Conservation (phyloP, 2,797 vertebrate genomes). For the Danio albolineatus region DNA sequence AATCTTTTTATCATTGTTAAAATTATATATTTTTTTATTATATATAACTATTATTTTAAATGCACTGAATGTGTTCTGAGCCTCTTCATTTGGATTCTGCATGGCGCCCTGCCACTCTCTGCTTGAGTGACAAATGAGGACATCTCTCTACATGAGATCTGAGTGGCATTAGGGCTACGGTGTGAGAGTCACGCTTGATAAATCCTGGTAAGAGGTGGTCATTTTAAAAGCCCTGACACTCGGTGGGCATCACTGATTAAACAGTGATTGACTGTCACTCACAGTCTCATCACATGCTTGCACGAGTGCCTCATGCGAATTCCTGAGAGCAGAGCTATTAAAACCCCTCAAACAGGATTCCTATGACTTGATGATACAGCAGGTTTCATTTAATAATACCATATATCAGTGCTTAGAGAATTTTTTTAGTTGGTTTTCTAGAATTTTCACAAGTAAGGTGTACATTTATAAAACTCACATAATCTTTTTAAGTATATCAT, state of each 20-base stretch:
- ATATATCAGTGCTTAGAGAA: not conserved
- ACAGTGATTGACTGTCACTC: conserved; percentile 65
- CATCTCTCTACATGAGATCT: conserved; percentile 52
- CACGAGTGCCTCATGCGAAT: conserved; percentile 14
- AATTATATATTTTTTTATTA: too few relatives aligned
- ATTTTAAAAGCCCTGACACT: conserved; percentile 54
- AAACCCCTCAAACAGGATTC: not conserved
- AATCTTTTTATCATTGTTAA: too few relatives aligned
- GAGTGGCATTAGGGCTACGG: conserved; percentile 50
- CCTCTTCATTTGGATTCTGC: conserved; percentile 52
- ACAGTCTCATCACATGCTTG: conserved; percentile 52
- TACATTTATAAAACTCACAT: too few relatives aligned
- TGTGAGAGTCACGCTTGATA: conserved; percentile 58
- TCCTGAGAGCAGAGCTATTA: conserved; percentile 26
- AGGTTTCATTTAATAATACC: not conserved
- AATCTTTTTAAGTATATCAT: too few relatives aligned
- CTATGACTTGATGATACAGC: not conserved
- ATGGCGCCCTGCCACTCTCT: conserved; percentile 46
- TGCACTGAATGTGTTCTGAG: not conserved
- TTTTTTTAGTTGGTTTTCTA: too few relatives aligned
- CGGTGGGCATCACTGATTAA: conserved; percentile 59
- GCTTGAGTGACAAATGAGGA: conserved; percentile 61
- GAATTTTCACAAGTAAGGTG: too few relatives aligned
- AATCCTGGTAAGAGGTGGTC: conserved; percentile 57
- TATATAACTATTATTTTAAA: not conserved